phyloP scores from a whole-genome alignment of 1,140 invertebrate species.

The Pogonomyrmex californicus region DNA sequence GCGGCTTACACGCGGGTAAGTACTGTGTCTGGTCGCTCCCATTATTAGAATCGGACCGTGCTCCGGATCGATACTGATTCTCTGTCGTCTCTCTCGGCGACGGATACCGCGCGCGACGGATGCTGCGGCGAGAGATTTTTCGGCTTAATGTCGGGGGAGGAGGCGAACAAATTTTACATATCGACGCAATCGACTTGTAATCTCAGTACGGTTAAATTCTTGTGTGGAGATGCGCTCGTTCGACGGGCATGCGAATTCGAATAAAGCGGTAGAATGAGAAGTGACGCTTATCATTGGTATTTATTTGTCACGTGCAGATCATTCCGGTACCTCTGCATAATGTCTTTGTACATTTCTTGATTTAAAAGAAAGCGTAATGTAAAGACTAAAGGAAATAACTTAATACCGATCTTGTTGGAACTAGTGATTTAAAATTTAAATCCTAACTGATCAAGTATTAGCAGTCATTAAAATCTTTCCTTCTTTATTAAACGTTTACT shows the following conservation, averaged over 20 bases:
- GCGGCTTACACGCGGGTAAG: slow-evolving; percentile 31
- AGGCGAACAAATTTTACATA: background rate
- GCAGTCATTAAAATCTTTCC: background rate
- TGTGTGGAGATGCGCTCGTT: background rate
- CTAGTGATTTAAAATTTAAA: background rate
- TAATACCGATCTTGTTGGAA: background rate
- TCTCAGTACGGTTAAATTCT: background rate
- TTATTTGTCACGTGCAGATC: background rate
- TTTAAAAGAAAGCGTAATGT: background rate
- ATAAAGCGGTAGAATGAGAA: background rate
- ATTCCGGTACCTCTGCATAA: background rate
- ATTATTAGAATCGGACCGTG: slow-evolving; percentile 60
- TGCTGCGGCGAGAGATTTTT: slow-evolving; percentile 26
- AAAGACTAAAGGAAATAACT: background rate
- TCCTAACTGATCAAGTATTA: background rate
- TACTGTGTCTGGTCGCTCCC: slow-evolving; percentile 42
- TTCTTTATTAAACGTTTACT: background rate
- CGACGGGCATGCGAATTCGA: background rate
- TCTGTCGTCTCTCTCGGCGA: slow-evolving; percentile 26
- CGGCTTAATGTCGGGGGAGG: background rate
- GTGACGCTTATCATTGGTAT: background rate
- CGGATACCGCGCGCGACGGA: slow-evolving; percentile 28
- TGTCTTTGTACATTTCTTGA: background rate
- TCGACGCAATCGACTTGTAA: background rate
- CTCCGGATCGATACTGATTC: slow-evolving; percentile 62